Conservation (phyloP, 2,888 invertebrate species). For the Eupithecia dodoneata region DNA sequence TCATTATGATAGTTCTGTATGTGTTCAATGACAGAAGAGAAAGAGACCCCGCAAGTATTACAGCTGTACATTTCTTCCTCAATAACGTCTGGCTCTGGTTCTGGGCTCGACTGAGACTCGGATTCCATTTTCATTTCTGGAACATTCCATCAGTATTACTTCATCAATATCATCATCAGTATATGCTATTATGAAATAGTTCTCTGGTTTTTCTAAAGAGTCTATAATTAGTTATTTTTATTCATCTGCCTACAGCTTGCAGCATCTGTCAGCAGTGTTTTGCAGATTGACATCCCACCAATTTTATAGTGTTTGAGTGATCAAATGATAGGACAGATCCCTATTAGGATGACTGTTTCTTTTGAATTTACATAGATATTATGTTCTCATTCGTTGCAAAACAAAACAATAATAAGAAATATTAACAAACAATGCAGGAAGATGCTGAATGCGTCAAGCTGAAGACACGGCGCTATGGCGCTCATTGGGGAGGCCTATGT, state of each 20-base stretch:
- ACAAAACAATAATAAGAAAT: background rate
- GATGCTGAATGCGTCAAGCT: too few species aligned
- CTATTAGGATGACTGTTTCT: background rate
- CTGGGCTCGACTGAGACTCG: constrained; percentile 48
- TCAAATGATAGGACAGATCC: background rate
- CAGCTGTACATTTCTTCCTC: constrained; percentile 84
- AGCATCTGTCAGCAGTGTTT: background rate
- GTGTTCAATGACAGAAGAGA: constrained; percentile 86
- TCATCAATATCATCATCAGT: background rate
- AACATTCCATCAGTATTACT: constrained; percentile 22
- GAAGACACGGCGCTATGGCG: too few species aligned
- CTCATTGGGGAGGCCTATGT: too few species aligned
- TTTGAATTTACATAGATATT: background rate
- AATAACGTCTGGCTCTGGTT: constrained; percentile 52
- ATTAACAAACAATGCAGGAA: background rate
- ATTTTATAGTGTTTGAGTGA: background rate
- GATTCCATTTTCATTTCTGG: constrained; percentile 57
- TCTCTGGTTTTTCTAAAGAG: too few species aligned
- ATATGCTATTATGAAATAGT: background rate
- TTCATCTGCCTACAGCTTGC: background rate
- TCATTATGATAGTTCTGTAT: constrained; percentile 87
- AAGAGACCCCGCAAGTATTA: constrained; percentile 86
- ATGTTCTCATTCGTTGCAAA: background rate
- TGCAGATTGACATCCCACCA: background rate
- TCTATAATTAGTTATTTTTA: too few species aligned